phyloP scores from a whole-genome alignment of 2,113 vertebrate genomes.

The Talpa occidentalis region DNA sequence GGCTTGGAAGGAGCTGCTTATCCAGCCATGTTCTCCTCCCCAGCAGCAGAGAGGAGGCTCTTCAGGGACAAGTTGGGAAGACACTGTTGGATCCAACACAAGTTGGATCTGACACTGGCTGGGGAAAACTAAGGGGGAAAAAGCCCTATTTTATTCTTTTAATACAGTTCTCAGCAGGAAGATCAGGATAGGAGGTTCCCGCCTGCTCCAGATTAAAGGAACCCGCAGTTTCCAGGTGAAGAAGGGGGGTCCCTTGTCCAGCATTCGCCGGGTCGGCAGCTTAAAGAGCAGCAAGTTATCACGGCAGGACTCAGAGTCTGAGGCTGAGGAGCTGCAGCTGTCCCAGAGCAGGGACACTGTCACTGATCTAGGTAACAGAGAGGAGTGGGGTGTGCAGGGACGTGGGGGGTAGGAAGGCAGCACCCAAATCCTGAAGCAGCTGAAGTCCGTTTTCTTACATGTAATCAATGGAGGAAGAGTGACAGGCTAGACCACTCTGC shows the following conservation, averaged over 20 bases:
- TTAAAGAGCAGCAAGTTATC: conserved; percentile 99
- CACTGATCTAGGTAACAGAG: conserved; percentile 97
- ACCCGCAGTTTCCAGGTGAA: conserved; percentile 98
- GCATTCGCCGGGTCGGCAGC: conserved; percentile 97
- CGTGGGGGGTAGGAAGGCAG: conserved; percentile 84
- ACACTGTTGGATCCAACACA: too few relatives aligned
- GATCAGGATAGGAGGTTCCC: conserved; percentile 98
- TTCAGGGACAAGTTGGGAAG: conserved; percentile 73
- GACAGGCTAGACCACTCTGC: not conserved
- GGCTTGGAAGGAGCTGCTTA: conserved; percentile 78
- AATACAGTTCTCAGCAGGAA: conserved; percentile 95
- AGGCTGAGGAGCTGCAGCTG: conserved; percentile 97
- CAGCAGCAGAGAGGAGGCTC: conserved; percentile 63
- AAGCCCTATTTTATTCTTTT: conserved; percentile 92
- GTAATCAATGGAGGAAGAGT: not conserved
- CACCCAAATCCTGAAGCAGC: conserved; percentile 65
- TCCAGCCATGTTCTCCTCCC: conserved; percentile 58
- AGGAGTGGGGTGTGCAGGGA: conserved; percentile 86
- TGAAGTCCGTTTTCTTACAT: conserved; percentile 68
- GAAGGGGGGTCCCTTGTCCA: conserved; percentile 98
- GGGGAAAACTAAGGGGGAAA: conserved; percentile 86
- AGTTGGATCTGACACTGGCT: conserved; percentile 80
- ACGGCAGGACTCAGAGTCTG: conserved; percentile 98
- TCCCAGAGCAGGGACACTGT: conserved; percentile 99
- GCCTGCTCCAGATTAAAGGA: conserved; percentile 99